These are phyloP conservation scores for Metalampra italica DNA, from an alignment of 2,888 invertebrate genomes.

Conservation along the genomic window DNA sequence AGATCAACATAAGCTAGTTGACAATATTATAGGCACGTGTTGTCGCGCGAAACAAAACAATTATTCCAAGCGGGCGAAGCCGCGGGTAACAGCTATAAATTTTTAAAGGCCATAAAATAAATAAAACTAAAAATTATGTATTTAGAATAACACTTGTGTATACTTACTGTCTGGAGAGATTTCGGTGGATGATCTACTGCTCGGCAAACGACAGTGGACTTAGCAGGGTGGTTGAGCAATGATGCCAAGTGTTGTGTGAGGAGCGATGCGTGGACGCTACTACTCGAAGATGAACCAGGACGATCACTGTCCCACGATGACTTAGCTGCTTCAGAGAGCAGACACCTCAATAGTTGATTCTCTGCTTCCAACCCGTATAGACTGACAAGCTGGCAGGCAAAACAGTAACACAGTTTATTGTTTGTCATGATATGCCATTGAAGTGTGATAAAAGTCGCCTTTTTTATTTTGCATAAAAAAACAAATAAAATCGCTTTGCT, in stretches of 20 bases:
- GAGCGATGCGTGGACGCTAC: constrained; percentile 84
- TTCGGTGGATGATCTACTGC: constrained; percentile 90
- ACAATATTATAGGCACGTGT: too few species aligned
- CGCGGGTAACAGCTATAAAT: too few species aligned
- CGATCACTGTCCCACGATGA: constrained; percentile 84
- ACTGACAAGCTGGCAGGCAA: constrained; percentile 86
- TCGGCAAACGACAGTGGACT: constrained; percentile 92
- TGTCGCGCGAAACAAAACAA: too few species aligned
- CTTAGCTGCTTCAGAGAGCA: constrained; percentile 88
- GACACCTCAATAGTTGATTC: constrained; percentile 96
- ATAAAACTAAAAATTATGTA: constrained; percentile 4
- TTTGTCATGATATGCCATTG: background rate
- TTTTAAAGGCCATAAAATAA: too few species aligned
- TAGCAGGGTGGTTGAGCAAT: constrained; percentile 90
- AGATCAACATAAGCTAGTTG: too few species aligned
- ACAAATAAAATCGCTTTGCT: too few species aligned
- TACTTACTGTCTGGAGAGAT: constrained; percentile 79
- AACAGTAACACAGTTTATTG: constrained; percentile 4
- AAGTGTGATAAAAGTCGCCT: too few species aligned
- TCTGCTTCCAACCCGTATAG: constrained; percentile 97
- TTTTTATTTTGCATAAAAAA: too few species aligned
- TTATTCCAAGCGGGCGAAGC: too few species aligned
- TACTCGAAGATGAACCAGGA: constrained; percentile 84
- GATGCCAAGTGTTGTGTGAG: constrained; percentile 78
- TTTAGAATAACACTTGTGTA: background rate